Evolutionary conservation across 2,113 vertebrate genomes (phyloP).

Genomic region (Anolis carolinensis): DNA sequence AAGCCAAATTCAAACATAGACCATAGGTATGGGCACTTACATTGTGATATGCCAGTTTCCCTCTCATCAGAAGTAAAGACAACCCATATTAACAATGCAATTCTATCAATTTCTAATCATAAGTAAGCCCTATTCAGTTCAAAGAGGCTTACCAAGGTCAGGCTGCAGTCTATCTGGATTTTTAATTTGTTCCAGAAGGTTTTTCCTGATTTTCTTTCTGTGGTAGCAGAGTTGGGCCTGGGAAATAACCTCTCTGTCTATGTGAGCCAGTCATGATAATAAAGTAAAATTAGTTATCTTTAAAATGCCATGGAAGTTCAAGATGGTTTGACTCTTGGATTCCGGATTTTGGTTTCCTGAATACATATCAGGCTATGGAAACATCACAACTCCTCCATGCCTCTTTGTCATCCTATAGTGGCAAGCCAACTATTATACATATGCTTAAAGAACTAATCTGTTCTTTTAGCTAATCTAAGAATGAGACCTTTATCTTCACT

Average conservation of each 20-base stretch:
- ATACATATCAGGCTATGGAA: conserved; percentile 64
- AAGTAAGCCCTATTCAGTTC: not conserved
- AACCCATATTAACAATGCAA: not conserved
- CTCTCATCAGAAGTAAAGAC: not conserved
- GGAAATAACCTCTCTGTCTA: not conserved
- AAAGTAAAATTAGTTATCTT: not conserved
- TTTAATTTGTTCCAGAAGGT: not conserved
- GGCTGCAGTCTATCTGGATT: not conserved
- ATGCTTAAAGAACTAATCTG: conserved; percentile 71
- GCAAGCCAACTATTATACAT: conserved; percentile 71
- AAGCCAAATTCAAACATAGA: too few relatives aligned
- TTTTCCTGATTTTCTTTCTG: not conserved
- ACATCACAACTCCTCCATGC: conserved; percentile 54
- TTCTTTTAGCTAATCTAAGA: conserved; percentile 82
- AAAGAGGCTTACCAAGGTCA: not conserved
- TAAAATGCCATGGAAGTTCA: not conserved
- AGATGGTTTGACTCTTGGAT: not conserved
- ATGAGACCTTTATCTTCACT: conserved; percentile 79
- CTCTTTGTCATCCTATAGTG: conserved; percentile 57
- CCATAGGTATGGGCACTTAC: too few relatives aligned
- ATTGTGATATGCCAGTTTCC: too few relatives aligned
- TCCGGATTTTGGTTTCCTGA: conserved; percentile 23
- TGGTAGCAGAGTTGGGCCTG: not conserved
- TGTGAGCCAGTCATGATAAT: not conserved
- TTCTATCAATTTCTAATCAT: not conserved